Base-by-base conservation (phyloP, 2,888 invertebrate genomes). In the Antheraea assamensis region DNA sequence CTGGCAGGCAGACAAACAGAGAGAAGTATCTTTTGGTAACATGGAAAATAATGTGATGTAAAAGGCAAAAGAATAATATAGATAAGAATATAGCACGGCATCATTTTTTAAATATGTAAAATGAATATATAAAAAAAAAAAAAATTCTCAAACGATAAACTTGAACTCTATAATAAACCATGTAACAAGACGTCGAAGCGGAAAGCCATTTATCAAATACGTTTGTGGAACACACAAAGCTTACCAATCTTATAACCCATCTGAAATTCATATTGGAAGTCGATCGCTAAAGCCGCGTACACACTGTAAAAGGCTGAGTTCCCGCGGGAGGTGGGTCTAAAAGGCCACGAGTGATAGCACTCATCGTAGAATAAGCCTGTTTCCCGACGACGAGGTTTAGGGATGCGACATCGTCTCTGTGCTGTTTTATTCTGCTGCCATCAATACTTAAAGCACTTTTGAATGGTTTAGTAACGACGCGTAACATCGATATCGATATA, bases 351-450 rank as follows among this genome's bases (percentile, higher is more conserved):
- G 83, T 87, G 88, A 74, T 74, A 74, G 72, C 74, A 74, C 74
- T 74, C 72, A 74, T 74, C 72, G 66, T 70, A 71, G 92, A 93
- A 93, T 94, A 94, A 94, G 94, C 94, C 88, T 94, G 94, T 94
- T 94, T 94, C 91, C 91, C 93, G 90, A 89, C 92, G 90, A 83
- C 86, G 86, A 86, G 93, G 92, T 92, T 94, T 92, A 93, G 87
- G 81, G 92, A 91, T 91, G 93, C 89, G 90, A 91, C 92, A 89
- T 90, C 89, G 91, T 92, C 90, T 92, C 92, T 90, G 89, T 92
- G 87, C 93, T 93, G 93, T 93, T 93, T 93, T 93, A 93, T 93
- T 93, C 93, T 89, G 87, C 89, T 90, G 85, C 90, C 93, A 93
- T 94, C 92, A 94, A 94, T 94, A 94, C 93, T 93, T 94, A 92